Conservation (phyloP, 2,888 invertebrate genomes). For the Acanthosepion pharaonis region DNA sequence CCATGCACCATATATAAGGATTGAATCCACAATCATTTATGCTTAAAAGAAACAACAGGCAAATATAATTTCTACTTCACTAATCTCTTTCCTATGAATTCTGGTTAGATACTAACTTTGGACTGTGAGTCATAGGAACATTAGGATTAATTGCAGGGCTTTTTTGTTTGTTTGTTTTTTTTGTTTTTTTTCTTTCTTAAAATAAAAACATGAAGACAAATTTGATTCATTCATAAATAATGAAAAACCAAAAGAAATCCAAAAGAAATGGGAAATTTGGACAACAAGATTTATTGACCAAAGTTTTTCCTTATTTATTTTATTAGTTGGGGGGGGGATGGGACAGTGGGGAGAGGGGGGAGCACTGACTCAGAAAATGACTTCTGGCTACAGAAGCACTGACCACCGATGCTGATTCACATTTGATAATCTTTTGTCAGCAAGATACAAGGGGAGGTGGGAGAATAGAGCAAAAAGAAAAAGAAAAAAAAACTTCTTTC, state of each 20-base stretch:
- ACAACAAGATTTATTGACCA: constrained; percentile 46
- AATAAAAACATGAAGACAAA: background rate
- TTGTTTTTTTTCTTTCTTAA: background rate
- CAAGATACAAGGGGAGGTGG: background rate
- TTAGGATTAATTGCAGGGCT: too few relatives aligned
- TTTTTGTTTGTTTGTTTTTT: background rate
- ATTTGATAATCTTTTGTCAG: constrained; percentile 17
- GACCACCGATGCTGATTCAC: background rate
- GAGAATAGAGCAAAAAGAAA: background rate
- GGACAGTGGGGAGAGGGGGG: background rate
- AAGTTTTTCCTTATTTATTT: constrained; percentile 1
- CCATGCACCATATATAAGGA: too few relatives aligned
- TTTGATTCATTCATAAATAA: background rate
- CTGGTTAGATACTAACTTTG: too few relatives aligned
- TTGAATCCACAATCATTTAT: too few relatives aligned
- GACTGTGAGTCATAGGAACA: too few relatives aligned
- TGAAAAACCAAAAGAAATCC: background rate
- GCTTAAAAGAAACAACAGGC: too few relatives aligned
- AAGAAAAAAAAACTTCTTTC: too few relatives aligned
- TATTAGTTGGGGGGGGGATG: background rate
- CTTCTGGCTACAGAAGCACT: constrained; percentile 40
- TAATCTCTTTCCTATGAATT: too few relatives aligned
- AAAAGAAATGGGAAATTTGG: background rate
- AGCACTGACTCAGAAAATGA: constrained; percentile 6
- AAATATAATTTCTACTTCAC: too few relatives aligned